Conservation (phyloP, 2,888 invertebrate genomes). For the Silvanus unidentatus region DNA sequence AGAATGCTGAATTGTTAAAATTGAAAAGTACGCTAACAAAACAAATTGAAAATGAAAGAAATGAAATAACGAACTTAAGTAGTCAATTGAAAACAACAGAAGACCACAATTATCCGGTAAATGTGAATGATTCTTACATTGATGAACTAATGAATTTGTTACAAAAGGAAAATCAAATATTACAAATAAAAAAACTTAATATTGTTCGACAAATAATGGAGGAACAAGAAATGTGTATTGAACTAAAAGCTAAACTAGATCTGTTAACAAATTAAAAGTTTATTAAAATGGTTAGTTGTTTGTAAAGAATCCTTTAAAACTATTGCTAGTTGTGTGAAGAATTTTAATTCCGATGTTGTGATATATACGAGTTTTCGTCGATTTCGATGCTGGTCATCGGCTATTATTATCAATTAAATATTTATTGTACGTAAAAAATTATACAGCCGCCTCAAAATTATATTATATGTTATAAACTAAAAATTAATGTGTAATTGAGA, state of each 20-base stretch:
- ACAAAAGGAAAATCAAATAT: constrained; percentile 44
- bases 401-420: too few relatives aligned
- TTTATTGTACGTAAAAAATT: too few relatives aligned
- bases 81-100: constrained; percentile 22
- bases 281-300: too few relatives aligned
- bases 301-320: too few relatives aligned
- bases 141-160: constrained; percentile 42
- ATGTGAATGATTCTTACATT: constrained; percentile 30
- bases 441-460: too few relatives aligned
- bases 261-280: constrained; percentile 13
- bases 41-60: constrained; percentile 66
- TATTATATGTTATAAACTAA: too few relatives aligned
- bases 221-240: constrained; percentile 43
- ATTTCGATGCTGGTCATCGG: too few relatives aligned
- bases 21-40: constrained; percentile 64
- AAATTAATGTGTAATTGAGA: too few relatives aligned
- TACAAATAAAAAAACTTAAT: constrained; percentile 45
- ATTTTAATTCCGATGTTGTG: too few relatives aligned
- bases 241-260: constrained; percentile 35
- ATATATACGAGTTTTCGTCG: too few relatives aligned
- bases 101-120: constrained; percentile 14
- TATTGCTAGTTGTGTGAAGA: too few relatives aligned
- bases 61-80: constrained; percentile 53
- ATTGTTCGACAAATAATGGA: constrained; percentile 45
- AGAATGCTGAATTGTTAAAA: constrained; percentile 60